These are phyloP conservation scores for Girardia tigrina DNA, from an alignment of 2,888 invertebrate species.

Conservation along the genomic window DNA sequence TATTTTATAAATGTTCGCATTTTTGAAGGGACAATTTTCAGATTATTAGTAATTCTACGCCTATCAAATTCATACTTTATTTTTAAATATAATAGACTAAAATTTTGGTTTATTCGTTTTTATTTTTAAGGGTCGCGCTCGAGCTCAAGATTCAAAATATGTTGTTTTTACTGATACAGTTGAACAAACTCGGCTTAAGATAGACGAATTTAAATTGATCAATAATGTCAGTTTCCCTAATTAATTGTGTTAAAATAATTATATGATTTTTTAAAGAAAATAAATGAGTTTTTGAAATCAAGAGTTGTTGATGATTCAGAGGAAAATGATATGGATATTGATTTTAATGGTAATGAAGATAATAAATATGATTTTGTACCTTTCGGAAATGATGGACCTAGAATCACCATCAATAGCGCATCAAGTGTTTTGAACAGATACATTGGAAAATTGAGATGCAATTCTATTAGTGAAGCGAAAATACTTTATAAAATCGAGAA, in stretches of 20 bases:
- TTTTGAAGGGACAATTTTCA: too few relatives aligned
- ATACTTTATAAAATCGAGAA: background rate
- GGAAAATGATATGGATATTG: background rate
- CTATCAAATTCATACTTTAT: too few relatives aligned
- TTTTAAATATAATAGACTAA: too few relatives aligned
- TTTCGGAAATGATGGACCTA: slow-evolving; percentile 25
- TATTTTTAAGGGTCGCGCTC: slow-evolving; percentile 32
- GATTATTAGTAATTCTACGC: too few relatives aligned
- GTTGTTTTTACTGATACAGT: slow-evolving; percentile 26
- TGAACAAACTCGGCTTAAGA: background rate
- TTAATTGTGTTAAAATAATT: background rate
- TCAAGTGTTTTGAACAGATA: slow-evolving; percentile 34
- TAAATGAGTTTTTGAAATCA: background rate
- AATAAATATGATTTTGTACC: background rate
- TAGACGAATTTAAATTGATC: background rate
- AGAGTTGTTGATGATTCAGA: background rate
- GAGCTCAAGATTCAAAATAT: slow-evolving; percentile 30
- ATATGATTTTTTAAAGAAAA: background rate
- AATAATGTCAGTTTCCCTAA: background rate
- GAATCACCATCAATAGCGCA: slow-evolving; percentile 31
- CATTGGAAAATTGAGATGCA: background rate
- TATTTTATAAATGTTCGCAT: too few relatives aligned
- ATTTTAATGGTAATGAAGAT: background rate
- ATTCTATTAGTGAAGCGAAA: background rate
- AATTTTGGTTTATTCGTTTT: too few relatives aligned